Percentiles rank a stretch among this genome's conserved stretches.
These are phyloP conservation scores for Epinephelus malabaricus DNA, from an alignment of 2,797 vertebrate species.

Conservation along the genomic window DNA sequence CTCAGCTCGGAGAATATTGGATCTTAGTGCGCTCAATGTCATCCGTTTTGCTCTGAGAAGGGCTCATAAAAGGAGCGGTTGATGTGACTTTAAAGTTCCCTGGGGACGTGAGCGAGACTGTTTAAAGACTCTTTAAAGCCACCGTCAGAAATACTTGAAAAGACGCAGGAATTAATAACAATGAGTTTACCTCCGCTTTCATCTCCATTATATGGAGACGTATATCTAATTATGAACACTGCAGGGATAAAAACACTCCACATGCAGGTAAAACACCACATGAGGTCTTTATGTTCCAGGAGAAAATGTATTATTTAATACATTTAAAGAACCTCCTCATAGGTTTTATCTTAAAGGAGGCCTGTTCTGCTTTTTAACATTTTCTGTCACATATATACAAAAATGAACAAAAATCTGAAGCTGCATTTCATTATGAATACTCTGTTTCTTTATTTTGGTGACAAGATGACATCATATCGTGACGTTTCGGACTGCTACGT, in stretches of 20 bases:
- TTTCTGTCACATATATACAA: no score
- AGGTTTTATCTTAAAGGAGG: neutral
- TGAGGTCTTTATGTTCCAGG: neutral
- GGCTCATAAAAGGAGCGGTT: constrained; percentile 76
- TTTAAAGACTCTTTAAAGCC: constrained; percentile 67
- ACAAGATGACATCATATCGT: no score
- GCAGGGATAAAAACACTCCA: constrained; percentile 31
- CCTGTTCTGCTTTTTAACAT: no score
- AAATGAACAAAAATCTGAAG: no score
- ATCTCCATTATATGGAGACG: constrained; percentile 14
- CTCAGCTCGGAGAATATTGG: constrained; percentile 72
- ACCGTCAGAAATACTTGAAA: constrained; percentile 35
- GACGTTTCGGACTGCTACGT: no score
- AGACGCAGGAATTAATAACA: constrained; percentile 60
- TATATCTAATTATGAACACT: constrained; percentile 3
- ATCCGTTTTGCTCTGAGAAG: constrained; percentile 65
- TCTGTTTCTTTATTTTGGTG: no score
- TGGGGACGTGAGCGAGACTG: constrained; percentile 32
- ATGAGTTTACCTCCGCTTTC: constrained; percentile 59
- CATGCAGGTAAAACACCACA: constrained; percentile 27
- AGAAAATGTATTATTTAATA: neutral
- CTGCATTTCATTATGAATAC: no score
- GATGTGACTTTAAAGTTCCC: constrained; percentile 79
- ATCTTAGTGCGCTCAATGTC: constrained; percentile 66
- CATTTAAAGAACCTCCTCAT: neutral